phyloP scores from a whole-genome alignment of 1,140 invertebrate genomes.

The Laupala kohalensis region DNA sequence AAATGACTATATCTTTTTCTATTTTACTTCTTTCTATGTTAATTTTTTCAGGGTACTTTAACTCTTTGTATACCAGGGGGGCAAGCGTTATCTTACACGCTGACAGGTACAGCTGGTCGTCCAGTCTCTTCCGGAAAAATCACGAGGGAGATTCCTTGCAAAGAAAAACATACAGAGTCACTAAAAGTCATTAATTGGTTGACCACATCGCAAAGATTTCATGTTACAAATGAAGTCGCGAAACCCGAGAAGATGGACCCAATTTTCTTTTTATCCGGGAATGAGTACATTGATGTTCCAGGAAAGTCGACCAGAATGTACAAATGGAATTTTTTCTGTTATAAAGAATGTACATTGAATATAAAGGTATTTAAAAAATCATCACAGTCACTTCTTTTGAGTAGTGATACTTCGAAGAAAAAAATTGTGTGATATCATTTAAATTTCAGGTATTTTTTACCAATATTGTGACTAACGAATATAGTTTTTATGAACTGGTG shows the following conservation, averaged over 20 bases:
- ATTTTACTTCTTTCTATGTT: neutral
- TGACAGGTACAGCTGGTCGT: conserved; percentile 3
- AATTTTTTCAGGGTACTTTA: conserved; percentile 8
- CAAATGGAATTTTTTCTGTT: conserved; percentile 8
- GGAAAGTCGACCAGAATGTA: conserved; percentile 4
- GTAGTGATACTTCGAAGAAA: neutral
- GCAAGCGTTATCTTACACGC: neutral
- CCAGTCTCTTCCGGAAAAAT: conserved; percentile 4
- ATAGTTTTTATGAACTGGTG: neutral
- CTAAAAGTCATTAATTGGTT: conserved; percentile 9
- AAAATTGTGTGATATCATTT: neutral
- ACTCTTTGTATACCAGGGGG: conserved; percentile 8
- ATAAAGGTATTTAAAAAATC: conserved; percentile 24
- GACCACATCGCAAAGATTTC: conserved; percentile 3
- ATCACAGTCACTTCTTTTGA: conserved; percentile 19
- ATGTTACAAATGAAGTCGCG: neutral
- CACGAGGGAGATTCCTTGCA: conserved; percentile 1
- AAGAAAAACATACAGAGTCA: conserved; percentile 1
- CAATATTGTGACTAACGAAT: neutral
- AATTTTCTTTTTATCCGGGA: neutral
- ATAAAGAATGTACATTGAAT: conserved; percentile 17
- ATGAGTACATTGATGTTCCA: conserved; percentile 10
- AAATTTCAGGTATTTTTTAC: neutral
- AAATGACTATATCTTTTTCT: too few relatives aligned
- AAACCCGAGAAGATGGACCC: conserved; percentile 7